phyloP scores from a whole-genome alignment of 2,113 vertebrate genomes.

The Oryzias curvinotus region DNA sequence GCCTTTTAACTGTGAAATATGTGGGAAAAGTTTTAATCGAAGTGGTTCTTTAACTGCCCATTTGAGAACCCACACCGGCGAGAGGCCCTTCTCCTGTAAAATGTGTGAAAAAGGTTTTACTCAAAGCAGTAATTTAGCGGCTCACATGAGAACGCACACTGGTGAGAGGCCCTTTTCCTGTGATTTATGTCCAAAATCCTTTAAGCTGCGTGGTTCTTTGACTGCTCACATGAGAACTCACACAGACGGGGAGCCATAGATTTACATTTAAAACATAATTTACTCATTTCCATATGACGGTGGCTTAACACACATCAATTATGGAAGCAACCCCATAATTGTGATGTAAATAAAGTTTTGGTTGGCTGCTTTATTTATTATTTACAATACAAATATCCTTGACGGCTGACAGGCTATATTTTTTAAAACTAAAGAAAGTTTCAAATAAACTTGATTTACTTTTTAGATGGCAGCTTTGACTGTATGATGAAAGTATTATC shows the following conservation, averaged over 20 bases:
- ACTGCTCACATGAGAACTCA: neutral
- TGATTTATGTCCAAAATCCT: neutral
- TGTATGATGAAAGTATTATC: too few species aligned
- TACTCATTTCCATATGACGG: too few species aligned
- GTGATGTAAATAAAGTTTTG: too few species aligned
- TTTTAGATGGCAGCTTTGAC: too few species aligned
- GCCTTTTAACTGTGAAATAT: neutral
- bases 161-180: neutral
- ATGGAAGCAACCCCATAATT: too few species aligned
- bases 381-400: too few species aligned
- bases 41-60: neutral
- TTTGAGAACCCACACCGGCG: neutral
- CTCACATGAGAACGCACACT: conserved; percentile 1
- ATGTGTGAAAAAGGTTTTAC: neutral
- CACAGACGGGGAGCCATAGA: neutral
- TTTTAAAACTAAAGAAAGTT: too few species aligned
- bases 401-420: too few species aligned
- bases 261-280: too few species aligned
- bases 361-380: too few species aligned
- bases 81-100: neutral
- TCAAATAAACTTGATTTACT: too few species aligned
- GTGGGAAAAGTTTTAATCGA: neutral
- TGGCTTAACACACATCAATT: too few species aligned
- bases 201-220: neutral
- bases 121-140: neutral